These are phyloP conservation scores for Gari tellinella DNA, from an alignment of 2,888 invertebrate species.

Conservation along the genomic window DNA sequence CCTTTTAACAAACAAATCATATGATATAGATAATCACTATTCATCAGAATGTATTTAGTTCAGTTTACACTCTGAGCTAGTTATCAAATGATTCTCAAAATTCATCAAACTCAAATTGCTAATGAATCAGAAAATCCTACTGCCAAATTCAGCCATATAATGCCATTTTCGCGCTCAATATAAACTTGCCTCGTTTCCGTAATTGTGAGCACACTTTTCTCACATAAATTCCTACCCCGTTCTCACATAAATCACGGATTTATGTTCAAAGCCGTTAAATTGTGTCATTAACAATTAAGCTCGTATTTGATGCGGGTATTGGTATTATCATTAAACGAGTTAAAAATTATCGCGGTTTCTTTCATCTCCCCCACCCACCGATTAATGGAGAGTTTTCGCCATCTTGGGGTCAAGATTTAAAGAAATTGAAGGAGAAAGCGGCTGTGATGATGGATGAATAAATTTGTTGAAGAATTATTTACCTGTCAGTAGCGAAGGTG, in stretches of 20 bases:
- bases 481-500: too few species aligned
- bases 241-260: constrained; percentile 44
- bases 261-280: constrained; percentile 39
- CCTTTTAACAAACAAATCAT: too few species aligned
- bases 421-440: constrained; percentile 25
- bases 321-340: constrained; percentile 32
- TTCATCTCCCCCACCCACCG: constrained; percentile 56
- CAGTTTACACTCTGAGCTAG: too few species aligned
- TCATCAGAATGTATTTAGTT: too few species aligned
- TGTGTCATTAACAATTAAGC: constrained; percentile 54
- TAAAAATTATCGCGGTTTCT: constrained; percentile 33
- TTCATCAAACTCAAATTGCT: too few species aligned
- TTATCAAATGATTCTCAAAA: too few species aligned
- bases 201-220: constrained; percentile 44
- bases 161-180: too few species aligned
- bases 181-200: neutral
- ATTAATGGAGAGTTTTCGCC: constrained; percentile 7
- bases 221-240: constrained; percentile 33
- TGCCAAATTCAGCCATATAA: too few species aligned
- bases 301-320: constrained; percentile 32
- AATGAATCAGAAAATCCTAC: too few species aligned
- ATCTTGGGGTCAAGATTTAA: constrained; percentile 14
- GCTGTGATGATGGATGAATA: constrained; percentile 29
- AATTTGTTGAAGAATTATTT: too few species aligned
- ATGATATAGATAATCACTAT: too few species aligned